phyloP scores from a whole-genome alignment of 2,888 invertebrate species.

The Eristalis pertinax region DNA sequence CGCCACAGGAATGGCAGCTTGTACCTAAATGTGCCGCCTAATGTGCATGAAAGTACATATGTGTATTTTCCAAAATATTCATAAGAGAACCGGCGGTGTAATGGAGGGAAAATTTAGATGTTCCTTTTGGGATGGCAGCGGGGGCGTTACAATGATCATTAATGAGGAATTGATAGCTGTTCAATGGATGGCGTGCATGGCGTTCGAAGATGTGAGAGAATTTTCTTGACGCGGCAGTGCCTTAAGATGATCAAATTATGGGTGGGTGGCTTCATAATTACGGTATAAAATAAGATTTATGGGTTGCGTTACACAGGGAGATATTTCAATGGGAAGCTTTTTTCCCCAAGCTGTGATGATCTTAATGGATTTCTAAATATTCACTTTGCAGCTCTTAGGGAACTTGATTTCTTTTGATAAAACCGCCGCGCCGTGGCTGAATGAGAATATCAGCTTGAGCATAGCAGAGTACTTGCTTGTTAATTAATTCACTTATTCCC shows the following conservation, averaged over 20 bases:
- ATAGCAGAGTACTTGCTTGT: not conserved
- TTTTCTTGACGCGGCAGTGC: constrained; percentile 1
- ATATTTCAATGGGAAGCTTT: not conserved
- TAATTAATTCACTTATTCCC: not conserved
- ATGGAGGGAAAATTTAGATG: constrained; percentile 40
- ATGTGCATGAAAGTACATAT: constrained; percentile 9
- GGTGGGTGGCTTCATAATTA: constrained; percentile 33
- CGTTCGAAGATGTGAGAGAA: constrained; percentile 16
- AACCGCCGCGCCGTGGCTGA: not conserved
- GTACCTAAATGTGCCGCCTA: constrained; percentile 44
- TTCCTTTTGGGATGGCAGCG: constrained; percentile 13
- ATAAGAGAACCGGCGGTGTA: constrained; percentile 1
- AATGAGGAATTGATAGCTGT: constrained; percentile 57
- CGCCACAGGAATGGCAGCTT: constrained; percentile 57
- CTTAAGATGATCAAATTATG: not conserved
- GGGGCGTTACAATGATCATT: constrained; percentile 47
- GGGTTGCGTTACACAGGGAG: not conserved
- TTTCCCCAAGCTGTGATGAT: not conserved
- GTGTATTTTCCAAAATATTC: constrained; percentile 47
- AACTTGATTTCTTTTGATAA: not conserved
- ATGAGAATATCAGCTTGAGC: not conserved
- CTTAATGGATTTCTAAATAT: not conserved
- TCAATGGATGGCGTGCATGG: constrained; percentile 22
- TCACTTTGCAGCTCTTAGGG: not conserved
- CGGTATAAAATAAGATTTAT: constrained; percentile 23